phyloP scores from a whole-genome alignment of 2,888 invertebrate genomes.

The Hypselothyrea guttata region DNA sequence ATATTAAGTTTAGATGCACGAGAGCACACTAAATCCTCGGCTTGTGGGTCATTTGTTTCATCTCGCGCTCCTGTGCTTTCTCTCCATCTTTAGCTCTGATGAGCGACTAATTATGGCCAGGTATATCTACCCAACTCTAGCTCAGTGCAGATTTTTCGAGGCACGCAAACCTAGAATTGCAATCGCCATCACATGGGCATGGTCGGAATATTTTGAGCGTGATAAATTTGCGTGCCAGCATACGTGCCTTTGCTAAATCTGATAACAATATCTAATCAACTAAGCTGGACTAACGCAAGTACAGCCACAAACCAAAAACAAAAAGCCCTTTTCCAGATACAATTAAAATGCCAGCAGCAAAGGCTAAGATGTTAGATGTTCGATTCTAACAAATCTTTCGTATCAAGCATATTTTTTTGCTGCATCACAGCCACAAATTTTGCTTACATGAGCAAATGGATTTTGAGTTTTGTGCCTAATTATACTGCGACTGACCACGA shows the following conservation, averaged over 20 bases:
- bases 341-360: too few relatives aligned
- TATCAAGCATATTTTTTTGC: too few relatives aligned
- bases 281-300: conserved; percentile 88
- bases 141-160: neutral
- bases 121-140: conserved; percentile 11
- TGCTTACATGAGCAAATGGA: neutral
- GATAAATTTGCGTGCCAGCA: conserved; percentile 96
- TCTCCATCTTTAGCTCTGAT: neutral
- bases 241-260: conserved; percentile 93
- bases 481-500: conserved; percentile 51
- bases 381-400: too few relatives aligned
- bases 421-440: conserved; percentile 18
- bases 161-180: conserved; percentile 88
- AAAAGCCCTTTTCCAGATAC: too few relatives aligned
- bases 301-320: too few relatives aligned
- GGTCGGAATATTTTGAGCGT: conserved; percentile 93
- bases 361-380: too few relatives aligned
- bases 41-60: conserved; percentile 64
- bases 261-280: conserved; percentile 96
- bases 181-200: too few relatives aligned
- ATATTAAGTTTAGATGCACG: conserved; percentile 74
- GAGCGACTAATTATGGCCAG: conserved; percentile 52
- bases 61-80: too few relatives aligned
- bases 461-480: conserved; percentile 43
- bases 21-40: conserved; percentile 70